phyloP scores from a whole-genome alignment of 2,113 vertebrate species.

The Bombycilla garrulus region DNA sequence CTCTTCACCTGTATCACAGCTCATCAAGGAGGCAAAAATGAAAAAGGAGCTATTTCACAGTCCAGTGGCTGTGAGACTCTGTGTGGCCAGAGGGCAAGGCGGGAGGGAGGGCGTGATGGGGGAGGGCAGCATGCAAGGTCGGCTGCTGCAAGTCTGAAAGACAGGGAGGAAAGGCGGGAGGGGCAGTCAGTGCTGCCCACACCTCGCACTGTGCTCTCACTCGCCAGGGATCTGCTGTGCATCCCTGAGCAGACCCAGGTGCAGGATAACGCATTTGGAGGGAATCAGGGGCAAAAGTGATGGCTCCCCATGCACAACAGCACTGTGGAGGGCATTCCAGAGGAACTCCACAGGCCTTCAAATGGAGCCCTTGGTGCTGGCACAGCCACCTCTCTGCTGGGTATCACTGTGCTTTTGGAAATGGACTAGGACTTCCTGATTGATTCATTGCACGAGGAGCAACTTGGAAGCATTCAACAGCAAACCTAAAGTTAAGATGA shows the following conservation, averaged over 20 bases:
- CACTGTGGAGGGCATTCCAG: fast-evolving
- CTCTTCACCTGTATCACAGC: neutral
- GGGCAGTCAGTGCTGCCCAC: neutral
- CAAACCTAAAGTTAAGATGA: neutral
- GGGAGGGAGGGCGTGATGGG: neutral
- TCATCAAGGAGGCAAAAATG: neutral
- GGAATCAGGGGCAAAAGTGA: fast-evolving
- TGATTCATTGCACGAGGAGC: neutral
- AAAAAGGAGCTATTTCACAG: slow-evolving; percentile 43
- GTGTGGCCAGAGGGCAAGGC: neutral
- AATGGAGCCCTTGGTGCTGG: neutral
- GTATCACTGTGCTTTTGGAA: neutral
- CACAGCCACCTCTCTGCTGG: fast-evolving
- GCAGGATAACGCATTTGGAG: fast-evolving
- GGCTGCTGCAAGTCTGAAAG: neutral
- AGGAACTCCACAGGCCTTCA: neutral
- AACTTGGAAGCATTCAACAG: neutral
- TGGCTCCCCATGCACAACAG: neutral
- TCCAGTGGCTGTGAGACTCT: neutral
- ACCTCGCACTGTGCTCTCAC: fast-evolving
- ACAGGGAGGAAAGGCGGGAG: neutral
- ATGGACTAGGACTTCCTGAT: neutral
- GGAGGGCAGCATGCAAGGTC: neutral
- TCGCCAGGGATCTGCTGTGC: neutral
- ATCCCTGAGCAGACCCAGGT: neutral